A percentile compares a stretch with the other conserved stretches of the same genome.
Conservation (phyloP, 2,113 vertebrate species). For the Orycteropus afer region DNA sequence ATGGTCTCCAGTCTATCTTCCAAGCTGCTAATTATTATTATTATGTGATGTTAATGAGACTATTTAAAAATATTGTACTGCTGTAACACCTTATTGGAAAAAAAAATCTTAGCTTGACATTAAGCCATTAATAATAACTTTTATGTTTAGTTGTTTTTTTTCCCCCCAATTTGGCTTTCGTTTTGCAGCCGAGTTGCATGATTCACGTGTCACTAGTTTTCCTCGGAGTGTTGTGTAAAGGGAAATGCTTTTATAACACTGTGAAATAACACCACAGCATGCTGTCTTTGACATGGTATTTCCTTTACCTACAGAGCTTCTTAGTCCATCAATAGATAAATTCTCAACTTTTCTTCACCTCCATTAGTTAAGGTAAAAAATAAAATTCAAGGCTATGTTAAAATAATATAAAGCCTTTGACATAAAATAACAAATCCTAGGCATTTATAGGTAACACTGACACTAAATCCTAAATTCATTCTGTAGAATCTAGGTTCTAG, state of each 20-base stretch:
- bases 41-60: constrained; percentile 66
- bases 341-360: constrained; percentile 45
- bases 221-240: constrained; percentile 16
- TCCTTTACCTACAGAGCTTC: not conserved
- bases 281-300: not conserved
- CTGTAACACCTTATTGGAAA: constrained; percentile 12
- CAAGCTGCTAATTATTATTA: constrained; percentile 46
- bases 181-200: not conserved
- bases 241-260: not conserved
- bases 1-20: constrained; percentile 34
- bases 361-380: constrained; percentile 43
- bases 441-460: constrained; percentile 43
- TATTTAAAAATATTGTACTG: constrained; percentile 59
- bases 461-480: constrained; percentile 43
- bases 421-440: constrained; percentile 59
- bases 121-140: constrained; percentile 49
- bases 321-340: constrained; percentile 50
- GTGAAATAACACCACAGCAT: not conserved
- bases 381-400: constrained; percentile 70
- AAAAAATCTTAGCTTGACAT: constrained; percentile 46
- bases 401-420: constrained; percentile 71
- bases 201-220: not conserved
- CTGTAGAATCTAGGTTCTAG: constrained; percentile 32
- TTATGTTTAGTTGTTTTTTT: constrained; percentile 31
- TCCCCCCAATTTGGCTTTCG: not conserved